phyloP scores from a whole-genome alignment of 2,888 invertebrate genomes.

The Criorhina ranunculi region DNA sequence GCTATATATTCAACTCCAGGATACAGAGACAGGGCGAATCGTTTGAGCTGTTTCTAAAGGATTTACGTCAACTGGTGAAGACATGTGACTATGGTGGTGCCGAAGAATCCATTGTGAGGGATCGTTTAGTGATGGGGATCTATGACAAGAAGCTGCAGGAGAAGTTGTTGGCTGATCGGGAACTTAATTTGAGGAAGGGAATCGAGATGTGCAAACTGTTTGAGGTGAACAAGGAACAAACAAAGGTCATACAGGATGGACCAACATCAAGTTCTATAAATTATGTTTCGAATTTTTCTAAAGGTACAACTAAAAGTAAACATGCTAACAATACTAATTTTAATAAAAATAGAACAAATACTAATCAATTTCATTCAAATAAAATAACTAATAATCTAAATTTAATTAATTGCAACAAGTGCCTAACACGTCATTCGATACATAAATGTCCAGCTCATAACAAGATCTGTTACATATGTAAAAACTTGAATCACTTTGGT shows the following conservation, averaged over 20 bases:
- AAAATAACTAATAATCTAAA: slow-evolving; percentile 7
- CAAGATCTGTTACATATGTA: slow-evolving; percentile 43
- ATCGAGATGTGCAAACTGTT: slow-evolving; percentile 45
- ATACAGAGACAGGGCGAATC: too few species aligned
- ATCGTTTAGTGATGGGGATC: slow-evolving; percentile 41
- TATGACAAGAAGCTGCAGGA: slow-evolving; percentile 31
- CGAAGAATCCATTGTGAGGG: too few species aligned
- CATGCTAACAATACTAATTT: too few species aligned
- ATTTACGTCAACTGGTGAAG: too few species aligned
- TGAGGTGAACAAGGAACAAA: slow-evolving; percentile 45
- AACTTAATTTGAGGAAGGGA: slow-evolving; percentile 37
- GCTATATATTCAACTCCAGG: too few species aligned
- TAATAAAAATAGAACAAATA: too few species aligned
- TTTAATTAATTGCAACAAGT: slow-evolving; percentile 19
- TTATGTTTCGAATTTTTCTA: too few species aligned
- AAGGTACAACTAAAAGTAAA: too few species aligned
- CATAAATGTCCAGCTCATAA: slow-evolving; percentile 53
- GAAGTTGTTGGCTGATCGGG: slow-evolving; percentile 39
- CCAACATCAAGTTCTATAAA: slow-evolving; percentile 11
- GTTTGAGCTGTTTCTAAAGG: too few species aligned
- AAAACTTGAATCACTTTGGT: slow-evolving; percentile 46
- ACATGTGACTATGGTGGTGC: too few species aligned
- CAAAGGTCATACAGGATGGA: slow-evolving; percentile 29
- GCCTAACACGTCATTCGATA: slow-evolving; percentile 42
- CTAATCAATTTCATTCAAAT: slow-evolving; percentile 9